Percentiles rank a stretch among this genome's conserved stretches.
Evolutionary conservation across 2,113 vertebrate genomes (phyloP).

Genomic region (Aramus guarauna): DNA sequence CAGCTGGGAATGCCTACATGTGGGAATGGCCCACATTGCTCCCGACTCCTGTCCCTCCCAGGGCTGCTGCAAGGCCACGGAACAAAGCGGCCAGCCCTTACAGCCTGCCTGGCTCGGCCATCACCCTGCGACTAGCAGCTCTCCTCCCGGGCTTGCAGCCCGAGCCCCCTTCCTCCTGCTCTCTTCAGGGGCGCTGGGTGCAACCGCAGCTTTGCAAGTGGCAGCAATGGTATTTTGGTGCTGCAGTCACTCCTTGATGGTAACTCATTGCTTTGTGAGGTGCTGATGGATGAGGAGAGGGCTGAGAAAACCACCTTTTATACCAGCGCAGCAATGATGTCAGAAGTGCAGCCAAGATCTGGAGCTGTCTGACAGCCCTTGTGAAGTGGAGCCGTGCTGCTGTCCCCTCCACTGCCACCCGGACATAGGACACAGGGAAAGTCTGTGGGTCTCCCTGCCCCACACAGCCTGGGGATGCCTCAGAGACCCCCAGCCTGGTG

Average conservation of each 20-base stretch:
- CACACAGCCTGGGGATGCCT: neutral
- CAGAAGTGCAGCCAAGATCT: neutral
- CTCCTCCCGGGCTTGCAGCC: neutral
- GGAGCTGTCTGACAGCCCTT: neutral
- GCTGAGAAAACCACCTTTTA: neutral
- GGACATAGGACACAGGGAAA: neutral
- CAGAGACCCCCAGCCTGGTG: neutral
- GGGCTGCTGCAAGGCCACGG: neutral
- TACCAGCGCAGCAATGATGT: neutral
- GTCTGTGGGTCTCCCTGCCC: neutral
- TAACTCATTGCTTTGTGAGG: neutral
- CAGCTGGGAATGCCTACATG: neutral
- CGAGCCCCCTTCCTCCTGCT: neutral
- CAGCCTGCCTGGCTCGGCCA: neutral
- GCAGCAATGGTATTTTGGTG: neutral
- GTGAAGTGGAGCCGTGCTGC: neutral
- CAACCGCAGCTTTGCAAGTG: neutral
- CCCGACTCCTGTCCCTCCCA: neutral
- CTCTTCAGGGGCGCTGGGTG: neutral
- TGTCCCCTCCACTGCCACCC: neutral
- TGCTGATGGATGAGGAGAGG: neutral
- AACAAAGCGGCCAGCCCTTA: neutral
- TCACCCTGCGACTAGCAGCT: neutral
- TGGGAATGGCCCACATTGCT: neutral
- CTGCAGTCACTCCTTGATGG: rapidly evolving